Evolutionary conservation across 2,888 invertebrate species (phyloP), one percentile per base, ranked within the genome.

Genomic region (Laothoe populi): DNA sequence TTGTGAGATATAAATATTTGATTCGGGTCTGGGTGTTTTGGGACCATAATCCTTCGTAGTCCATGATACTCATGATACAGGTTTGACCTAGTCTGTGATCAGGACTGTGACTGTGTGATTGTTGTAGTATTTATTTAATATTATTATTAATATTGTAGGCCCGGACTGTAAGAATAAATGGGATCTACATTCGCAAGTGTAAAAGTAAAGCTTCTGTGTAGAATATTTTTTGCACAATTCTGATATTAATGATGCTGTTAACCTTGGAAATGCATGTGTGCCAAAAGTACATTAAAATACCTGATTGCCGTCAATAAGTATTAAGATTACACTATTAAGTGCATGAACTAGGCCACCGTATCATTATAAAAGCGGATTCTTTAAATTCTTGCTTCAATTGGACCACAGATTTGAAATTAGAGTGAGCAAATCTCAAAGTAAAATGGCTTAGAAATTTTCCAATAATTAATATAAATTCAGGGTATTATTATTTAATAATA

Each of bases 391-490:
- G 53, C 35, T 53, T 53, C 19, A 35, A 19, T 53, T 8, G 16
- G 44, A 31, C 11, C 35, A 53, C 53, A 46, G 71, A 74, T 78
- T 80, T 68, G 79, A 79, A 82, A 81, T 75, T 77, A 65, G 71
- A 79, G 77, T 74, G 75, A 78, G 72, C 38, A 38, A 4, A 44
- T 19, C 8, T 2, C 5, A 19, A 19, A 19, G 7, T 16, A 16
- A 19, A 44, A 2, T 4, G 3, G 4, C n/a, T 42, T 5, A 42
- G 16, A 42, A 42, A 16, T 4, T 42, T 16, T 42, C 10, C 19
- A 44, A 44, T 19, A 44, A 44, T 44, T 10, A 0, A 44, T 19
- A 16, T 42, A 42, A 42, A 44, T 44, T 19, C 44, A 44, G 19
- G 44, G 8, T 44, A 10, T 38, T 38, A 38, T 38, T 38, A 13